These are phyloP conservation scores for Bradypus variegatus DNA, from an alignment of 2,797 vertebrate species.

Conservation along the genomic window DNA sequence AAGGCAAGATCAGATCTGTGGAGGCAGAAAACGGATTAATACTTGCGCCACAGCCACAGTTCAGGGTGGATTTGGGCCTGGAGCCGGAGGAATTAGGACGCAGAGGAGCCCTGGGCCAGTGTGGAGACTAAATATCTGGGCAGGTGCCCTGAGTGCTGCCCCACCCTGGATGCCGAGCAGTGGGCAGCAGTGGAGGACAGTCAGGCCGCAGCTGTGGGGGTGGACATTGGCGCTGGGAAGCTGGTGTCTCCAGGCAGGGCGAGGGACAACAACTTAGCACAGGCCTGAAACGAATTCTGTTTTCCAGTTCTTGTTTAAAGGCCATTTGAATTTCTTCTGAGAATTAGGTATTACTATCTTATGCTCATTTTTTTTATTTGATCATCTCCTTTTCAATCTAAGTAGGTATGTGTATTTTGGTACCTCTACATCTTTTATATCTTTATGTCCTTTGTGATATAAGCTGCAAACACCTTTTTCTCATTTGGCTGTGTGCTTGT, in stretches of 20 bases:
- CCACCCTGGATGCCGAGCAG: neutral
- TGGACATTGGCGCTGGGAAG: neutral
- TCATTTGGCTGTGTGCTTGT: neutral
- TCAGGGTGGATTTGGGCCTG: neutral
- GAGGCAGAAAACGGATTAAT: neutral
- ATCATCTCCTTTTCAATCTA: neutral
- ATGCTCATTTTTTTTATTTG: neutral
- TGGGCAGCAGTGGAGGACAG: neutral
- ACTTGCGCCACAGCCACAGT: neutral
- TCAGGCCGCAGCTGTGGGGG: neutral
- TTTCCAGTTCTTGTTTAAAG: neutral
- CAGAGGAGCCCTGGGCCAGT: neutral
- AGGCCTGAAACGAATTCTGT: neutral
- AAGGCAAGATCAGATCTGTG: neutral
- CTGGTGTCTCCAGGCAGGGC: neutral
- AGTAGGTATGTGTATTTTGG: neutral
- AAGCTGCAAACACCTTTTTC: neutral
- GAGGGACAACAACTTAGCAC: neutral
- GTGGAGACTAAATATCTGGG: neutral
- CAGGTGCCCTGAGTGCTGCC: neutral
- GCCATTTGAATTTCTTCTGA: neutral
- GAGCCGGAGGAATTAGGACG: neutral
- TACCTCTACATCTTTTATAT: neutral
- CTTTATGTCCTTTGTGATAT: neutral
- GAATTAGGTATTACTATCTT: neutral